Base-by-base conservation (phyloP, 2,113 vertebrate species). In the Trematomus loennbergii region DNA sequence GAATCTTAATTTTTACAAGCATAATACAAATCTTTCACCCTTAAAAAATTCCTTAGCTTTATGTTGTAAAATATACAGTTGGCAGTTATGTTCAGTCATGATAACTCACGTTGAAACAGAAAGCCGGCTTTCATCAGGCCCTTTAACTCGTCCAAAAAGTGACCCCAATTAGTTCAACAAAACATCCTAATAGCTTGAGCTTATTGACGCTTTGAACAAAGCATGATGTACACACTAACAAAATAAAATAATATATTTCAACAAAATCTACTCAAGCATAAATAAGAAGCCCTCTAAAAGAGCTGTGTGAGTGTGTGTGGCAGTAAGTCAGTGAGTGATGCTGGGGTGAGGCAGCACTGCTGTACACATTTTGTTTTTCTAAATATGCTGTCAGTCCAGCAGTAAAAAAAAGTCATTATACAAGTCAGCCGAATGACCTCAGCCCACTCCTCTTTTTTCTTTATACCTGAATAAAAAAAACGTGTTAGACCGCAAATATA, bases 21-120 rank as follows among this genome's bases (percentile, higher is more conserved):
- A 18, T 53, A 85, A 86, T 83, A 83, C 57, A 82, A 78, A 83
- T 77, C 12, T 75, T 73, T n/a, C n/a, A 53, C 29, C 29, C 29
- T 40, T 40, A 8, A 40, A 40, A 40, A 40, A 40, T 7, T 40
- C 36, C 7, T 85, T 85, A 74, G 57, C 59, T 75, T 79, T 20
- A 57, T 74, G 53, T 64, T 20, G 45, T 82, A 84, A 92, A 89
- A 90, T 86, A 83, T 80, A 88, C 76, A 88, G 16, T 62, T 75
- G 36, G 52, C 70, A 78, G 67, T 57, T 70, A 17, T 62, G 60
- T 79, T 86, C 63, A 75, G 75, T 80, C 68, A 71, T 33, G 54
- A 81, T 52, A 46, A 29, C 22, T 66, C 43, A 57, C 12, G 50
- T 72, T 76, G 22, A 68, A 49, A 66, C 71, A 75, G 81, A 73